phyloP scores from a whole-genome alignment of 2,113 vertebrate species.

The Galeopterus variegatus region DNA sequence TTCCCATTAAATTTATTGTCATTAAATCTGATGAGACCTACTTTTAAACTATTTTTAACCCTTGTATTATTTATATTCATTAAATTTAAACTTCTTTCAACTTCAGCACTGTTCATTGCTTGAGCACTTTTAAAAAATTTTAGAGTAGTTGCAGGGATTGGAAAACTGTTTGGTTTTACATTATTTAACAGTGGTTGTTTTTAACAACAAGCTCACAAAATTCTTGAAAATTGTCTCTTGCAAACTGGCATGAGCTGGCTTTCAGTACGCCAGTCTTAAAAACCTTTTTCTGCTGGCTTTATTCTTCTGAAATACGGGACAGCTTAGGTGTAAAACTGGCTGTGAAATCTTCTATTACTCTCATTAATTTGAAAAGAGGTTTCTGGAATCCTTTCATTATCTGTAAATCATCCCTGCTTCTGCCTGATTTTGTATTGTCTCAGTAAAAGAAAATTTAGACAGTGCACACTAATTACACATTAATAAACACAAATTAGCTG shows the following conservation, averaged over 20 bases:
- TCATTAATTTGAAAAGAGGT: slow-evolving; percentile 28
- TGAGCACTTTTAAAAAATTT: not conserved
- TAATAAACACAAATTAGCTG: slow-evolving; percentile 73
- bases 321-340: slow-evolving; percentile 3
- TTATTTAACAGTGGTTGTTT: not conserved
- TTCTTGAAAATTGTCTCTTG: not conserved
- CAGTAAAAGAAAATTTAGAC: slow-evolving; percentile 65
- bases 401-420: slow-evolving; percentile 56
- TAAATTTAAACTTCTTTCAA: not conserved
- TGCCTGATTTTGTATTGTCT: slow-evolving; percentile 53
- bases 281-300: not conserved
- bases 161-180: not conserved
- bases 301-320: slow-evolving; percentile 37
- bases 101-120: not conserved
- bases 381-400: not conserved
- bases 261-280: not conserved
- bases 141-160: not conserved
- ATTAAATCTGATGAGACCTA: not conserved
- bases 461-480: slow-evolving; percentile 57
- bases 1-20: not conserved
- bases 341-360: slow-evolving; percentile 51
- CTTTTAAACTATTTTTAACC: not conserved
- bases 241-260: not conserved
- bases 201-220: not conserved
- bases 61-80: not conserved